Percentiles rank a stretch among this genome's conserved stretches.
Evolutionary conservation across 2,797 vertebrate species (phyloP).

Genomic region (Centroberyx gerrardi): DNA sequence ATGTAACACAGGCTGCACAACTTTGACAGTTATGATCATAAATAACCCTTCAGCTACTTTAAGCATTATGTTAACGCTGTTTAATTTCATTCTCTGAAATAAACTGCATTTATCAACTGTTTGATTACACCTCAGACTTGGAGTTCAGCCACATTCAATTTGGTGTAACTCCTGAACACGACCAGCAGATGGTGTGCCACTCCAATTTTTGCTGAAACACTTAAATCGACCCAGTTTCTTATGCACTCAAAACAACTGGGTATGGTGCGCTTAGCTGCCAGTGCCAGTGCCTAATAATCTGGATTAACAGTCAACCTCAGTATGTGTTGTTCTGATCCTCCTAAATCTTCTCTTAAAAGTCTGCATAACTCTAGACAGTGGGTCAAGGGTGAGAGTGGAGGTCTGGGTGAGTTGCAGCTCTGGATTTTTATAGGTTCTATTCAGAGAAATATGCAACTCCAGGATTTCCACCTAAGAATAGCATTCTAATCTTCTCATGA

Average conservation of each 20-base stretch:
- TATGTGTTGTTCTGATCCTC: neutral
- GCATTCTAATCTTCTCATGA: no score
- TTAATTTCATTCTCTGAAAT: neutral
- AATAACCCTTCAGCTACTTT: neutral
- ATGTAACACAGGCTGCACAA: no score
- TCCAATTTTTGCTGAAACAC: neutral
- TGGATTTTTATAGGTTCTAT: neutral
- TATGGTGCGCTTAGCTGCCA: no score
- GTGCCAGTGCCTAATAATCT: no score
- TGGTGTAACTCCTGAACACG: neutral
- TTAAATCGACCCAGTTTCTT: neutral
- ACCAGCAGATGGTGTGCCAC: constrained; percentile 14
- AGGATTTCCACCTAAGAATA: neutral
- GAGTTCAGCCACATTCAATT: neutral
- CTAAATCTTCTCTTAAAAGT: neutral
- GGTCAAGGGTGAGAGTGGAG: neutral
- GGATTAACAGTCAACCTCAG: neutral
- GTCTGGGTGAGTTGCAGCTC: neutral
- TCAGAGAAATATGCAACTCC: neutral
- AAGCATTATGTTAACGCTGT: neutral
- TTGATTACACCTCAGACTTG: neutral
- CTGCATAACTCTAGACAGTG: neutral
- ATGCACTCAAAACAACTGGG: no score
- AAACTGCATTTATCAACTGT: neutral
- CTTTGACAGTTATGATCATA: neutral